Evolutionary conservation across 2,113 vertebrate species (phyloP).

Genomic region (Marmota monax): DNA sequence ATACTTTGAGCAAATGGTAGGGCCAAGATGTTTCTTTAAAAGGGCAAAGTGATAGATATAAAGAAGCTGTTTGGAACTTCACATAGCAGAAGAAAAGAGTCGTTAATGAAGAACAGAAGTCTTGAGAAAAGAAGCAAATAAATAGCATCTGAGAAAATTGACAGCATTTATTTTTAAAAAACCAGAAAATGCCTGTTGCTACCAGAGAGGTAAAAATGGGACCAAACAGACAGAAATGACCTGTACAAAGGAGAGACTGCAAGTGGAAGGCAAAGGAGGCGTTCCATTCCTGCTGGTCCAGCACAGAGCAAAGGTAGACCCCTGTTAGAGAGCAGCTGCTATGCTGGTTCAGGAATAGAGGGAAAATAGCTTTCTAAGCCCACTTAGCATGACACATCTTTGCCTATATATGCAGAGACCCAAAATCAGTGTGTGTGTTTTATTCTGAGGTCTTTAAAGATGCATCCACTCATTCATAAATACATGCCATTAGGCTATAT

Average conservation of each 20-base stretch:
- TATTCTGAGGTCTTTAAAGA: neutral
- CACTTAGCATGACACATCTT: fast-evolving
- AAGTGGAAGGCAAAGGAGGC: fast-evolving
- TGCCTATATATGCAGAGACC: fast-evolving
- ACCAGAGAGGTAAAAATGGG: neutral
- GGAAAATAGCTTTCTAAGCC: neutral
- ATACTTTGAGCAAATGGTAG: neutral
- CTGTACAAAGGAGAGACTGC: neutral
- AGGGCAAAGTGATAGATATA: neutral
- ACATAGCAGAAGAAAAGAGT: neutral
- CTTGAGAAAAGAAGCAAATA: slow-evolving; percentile 50
- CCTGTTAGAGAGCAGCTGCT: neutral
- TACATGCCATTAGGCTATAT: fast-evolving
- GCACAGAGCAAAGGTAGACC: fast-evolving
- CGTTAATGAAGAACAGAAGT: neutral
- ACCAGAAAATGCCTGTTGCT: neutral
- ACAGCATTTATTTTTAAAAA: neutral
- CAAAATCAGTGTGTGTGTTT: neutral
- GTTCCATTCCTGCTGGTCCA: neutral
- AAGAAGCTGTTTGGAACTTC: neutral
- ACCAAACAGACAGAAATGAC: slow-evolving; percentile 25
- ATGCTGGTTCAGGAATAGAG: neutral
- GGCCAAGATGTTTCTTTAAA: neutral
- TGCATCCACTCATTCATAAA: neutral
- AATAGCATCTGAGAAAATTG: slow-evolving; percentile 61